A percentile compares a stretch with the other conserved stretches of the same genome.
Evolutionary conservation across 2,113 vertebrate species (phyloP).

Genomic region (Psophia crepitans): DNA sequence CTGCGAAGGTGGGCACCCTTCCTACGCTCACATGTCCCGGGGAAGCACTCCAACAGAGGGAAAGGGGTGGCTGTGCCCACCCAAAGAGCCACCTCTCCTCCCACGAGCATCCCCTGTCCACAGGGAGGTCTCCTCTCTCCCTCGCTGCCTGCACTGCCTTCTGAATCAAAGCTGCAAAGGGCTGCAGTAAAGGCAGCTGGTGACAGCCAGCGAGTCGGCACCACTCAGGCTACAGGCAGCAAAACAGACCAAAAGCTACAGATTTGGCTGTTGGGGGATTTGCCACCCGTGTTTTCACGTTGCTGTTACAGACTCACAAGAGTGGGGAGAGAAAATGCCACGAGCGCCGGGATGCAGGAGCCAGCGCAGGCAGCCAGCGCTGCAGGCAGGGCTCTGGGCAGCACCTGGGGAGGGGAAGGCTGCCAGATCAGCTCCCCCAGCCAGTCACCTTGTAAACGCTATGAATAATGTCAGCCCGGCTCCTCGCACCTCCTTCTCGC

Average conservation of each 20-base stretch:
- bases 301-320: rapidly evolving
- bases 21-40: background rate
- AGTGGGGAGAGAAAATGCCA: background rate
- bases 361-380: background rate
- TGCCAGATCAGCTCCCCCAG: background rate
- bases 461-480: background rate
- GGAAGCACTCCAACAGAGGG: background rate
- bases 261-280: background rate
- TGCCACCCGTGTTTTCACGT: rapidly evolving
- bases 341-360: background rate
- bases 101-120: background rate
- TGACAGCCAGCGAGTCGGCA: background rate
- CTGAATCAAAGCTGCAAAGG: background rate
- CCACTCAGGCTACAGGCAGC: rapidly evolving
- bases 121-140: rapidly evolving
- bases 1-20: background rate
- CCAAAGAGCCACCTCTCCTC: background rate
- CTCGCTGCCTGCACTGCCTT: background rate
- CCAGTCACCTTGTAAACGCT: constrained; percentile 11
- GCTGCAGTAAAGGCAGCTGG: background rate
- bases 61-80: background rate
- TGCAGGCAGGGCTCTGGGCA: background rate
- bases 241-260: background rate
- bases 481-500: background rate
- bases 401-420: background rate